A percentile compares a stretch with the other conserved stretches of the same genome.
These are phyloP conservation scores for Ophion ventricosus DNA, from an alignment of 2,888 invertebrate genomes.

Conservation along the genomic window DNA sequence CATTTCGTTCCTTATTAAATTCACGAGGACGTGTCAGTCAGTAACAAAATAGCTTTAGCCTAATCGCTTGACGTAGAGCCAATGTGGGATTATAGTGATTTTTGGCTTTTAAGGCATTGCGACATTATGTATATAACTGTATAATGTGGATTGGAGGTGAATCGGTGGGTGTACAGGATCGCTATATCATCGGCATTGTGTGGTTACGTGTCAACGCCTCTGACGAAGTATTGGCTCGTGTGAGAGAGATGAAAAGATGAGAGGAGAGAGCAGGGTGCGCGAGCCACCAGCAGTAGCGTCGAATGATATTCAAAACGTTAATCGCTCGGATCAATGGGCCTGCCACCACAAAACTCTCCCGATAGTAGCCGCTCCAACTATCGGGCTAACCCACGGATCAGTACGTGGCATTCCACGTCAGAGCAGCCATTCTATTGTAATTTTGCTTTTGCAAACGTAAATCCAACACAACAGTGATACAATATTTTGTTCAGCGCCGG, in stretches of 20 bases:
- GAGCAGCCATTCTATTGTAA: neutral
- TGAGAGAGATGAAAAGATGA: constrained; percentile 25
- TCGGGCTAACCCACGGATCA: constrained; percentile 42
- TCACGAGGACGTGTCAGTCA: neutral
- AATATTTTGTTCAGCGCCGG: neutral
- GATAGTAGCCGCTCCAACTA: constrained; percentile 59
- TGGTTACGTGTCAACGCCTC: constrained; percentile 64
- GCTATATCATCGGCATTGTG: constrained; percentile 56
- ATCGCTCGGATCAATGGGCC: constrained; percentile 77
- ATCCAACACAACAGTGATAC: neutral
- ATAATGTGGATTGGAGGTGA: constrained; percentile 35
- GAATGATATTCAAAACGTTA: constrained; percentile 75
- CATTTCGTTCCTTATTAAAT: constrained; percentile 3
- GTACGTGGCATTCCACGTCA: neutral
- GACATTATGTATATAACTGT: constrained; percentile 14
- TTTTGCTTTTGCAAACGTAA: neutral
- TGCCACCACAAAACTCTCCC: constrained; percentile 69
- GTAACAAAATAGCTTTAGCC: constrained; percentile 16
- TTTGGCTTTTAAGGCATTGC: constrained; percentile 27
- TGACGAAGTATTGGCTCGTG: constrained; percentile 58
- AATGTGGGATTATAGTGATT: constrained; percentile 7
- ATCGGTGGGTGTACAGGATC: constrained; percentile 40
- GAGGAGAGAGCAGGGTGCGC: constrained; percentile 64
- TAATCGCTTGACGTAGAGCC: constrained; percentile 23
- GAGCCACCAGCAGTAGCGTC: constrained; percentile 50